Evolutionary conservation across 2,888 invertebrate genomes (phyloP), one percentile per base, ranked within the genome.

Genomic region (Caenorhabditis drosophilae): DNA sequence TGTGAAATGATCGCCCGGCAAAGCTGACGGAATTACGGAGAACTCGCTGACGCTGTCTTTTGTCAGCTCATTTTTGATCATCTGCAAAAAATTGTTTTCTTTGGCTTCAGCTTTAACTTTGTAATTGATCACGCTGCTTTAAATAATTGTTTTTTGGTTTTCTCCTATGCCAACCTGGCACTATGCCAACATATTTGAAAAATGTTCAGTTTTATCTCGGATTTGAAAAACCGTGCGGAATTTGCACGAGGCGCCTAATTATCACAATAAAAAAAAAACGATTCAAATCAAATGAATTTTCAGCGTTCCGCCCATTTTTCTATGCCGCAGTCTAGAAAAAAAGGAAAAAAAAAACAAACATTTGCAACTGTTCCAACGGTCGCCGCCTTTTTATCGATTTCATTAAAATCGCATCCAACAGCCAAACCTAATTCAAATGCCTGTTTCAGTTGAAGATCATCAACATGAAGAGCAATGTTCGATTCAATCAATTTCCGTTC

Each of bases 1-100:
- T 15, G 81, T 75, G 68, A 81, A 81, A 50, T 81, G 81, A 55
- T 81, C 81, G 3, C 68, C 58, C 1, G 81, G 81, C 38, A 75
- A 75, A 6, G 72, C 73, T 2, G 81, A 81, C 22, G 81, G 81
- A 11, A 77, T 61, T 4, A 81, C 80, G 7, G 78, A 77, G 56
- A 63, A 82, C 52, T 81, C 81, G 11, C 68, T 51, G 9, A 81
- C 81, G 23, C 68, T 59, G 51, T 81, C 81, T 47, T 68, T 70
- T 40, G 75, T 75, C 38, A 79, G 42, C 15, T 77, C 73, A 46
- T 73, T 73, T 11, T 71, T 45, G 20, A 81, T 60, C 53, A 68
- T 76, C 80, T 80, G 54, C 35, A 46, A 31, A 22, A 22, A 9
- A 15, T 42, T n/a, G 6, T n/a, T 38, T 38, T 38, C 7, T n/a